Percentiles rank a stretch among this genome's conserved stretches.
phyloP scores from a whole-genome alignment of 2,888 invertebrate genomes.

The Lymantria dispar region DNA sequence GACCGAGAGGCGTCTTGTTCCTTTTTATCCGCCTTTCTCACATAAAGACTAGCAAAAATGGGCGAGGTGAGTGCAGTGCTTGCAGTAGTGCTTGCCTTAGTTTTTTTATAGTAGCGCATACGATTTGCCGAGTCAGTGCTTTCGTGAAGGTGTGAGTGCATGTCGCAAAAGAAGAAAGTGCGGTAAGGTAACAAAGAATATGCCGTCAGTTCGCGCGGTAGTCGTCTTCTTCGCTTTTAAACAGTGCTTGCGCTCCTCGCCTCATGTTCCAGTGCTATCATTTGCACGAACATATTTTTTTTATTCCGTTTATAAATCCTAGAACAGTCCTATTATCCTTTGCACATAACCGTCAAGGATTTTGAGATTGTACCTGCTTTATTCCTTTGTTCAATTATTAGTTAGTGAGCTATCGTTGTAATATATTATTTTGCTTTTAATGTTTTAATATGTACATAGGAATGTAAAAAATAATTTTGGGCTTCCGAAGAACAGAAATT shows the following conservation, averaged over 20 bases:
- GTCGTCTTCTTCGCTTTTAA: conserved; percentile 39
- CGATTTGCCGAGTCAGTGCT: conserved; percentile 57
- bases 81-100: conserved; percentile 74
- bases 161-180: conserved; percentile 62
- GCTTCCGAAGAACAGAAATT: conserved; percentile 34
- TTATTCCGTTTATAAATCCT: conserved; percentile 47
- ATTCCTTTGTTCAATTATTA: conserved; percentile 21
- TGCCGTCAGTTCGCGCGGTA: conserved; percentile 26
- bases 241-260: conserved; percentile 51
- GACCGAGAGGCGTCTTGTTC: conserved; percentile 75
- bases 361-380: conserved; percentile 13
- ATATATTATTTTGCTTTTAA: conserved; percentile 6
- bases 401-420: conserved; percentile 4
- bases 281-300: conserved; percentile 53
- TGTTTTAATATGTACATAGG: conserved; percentile 9
- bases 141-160: conserved; percentile 73
- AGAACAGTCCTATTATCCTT: conserved; percentile 25
- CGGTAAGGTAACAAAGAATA: conserved; percentile 45
- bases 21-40: conserved; percentile 75
- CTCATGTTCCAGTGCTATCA: conserved; percentile 41
- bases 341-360: conserved; percentile 30
- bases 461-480: conserved; percentile 15
- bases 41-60: conserved; percentile 80
- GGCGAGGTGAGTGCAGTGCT: conserved; percentile 82
- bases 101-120: conserved; percentile 59